Evolutionary conservation across 1,140 invertebrate genomes (phyloP).

Genomic region (Saccostrea cuccullata): DNA sequence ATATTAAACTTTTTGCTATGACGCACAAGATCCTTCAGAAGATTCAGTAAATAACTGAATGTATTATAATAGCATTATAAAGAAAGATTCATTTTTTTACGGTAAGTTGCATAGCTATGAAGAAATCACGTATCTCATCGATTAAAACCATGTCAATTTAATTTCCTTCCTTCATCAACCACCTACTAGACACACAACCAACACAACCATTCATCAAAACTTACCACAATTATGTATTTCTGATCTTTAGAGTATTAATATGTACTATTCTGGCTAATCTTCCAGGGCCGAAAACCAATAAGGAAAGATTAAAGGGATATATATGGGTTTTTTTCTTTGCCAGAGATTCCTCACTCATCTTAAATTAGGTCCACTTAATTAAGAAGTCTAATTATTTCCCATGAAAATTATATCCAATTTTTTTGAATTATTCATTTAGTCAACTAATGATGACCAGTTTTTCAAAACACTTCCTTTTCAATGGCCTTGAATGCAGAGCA

Average conservation of each 20-base stretch:
- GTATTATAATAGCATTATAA: background rate
- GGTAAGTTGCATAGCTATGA: background rate
- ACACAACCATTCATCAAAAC: background rate
- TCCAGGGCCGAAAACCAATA: background rate
- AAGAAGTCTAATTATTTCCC: too few relatives aligned
- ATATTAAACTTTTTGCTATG: background rate
- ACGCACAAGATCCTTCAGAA: background rate
- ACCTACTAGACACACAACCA: background rate
- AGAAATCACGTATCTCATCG: constrained; percentile 14
- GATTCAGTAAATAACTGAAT: background rate
- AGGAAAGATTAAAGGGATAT: background rate
- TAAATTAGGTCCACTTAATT: too few relatives aligned
- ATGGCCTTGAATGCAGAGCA: too few relatives aligned
- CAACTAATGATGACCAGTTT: too few relatives aligned
- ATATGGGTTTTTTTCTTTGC: too few relatives aligned
- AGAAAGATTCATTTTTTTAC: background rate
- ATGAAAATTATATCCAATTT: too few relatives aligned
- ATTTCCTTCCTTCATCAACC: background rate
- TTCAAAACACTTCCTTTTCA: too few relatives aligned
- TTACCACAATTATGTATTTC: background rate
- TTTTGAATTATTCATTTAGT: too few relatives aligned
- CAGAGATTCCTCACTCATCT: too few relatives aligned
- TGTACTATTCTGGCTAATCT: too few relatives aligned
- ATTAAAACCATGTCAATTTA: background rate
- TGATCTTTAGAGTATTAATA: too few relatives aligned